Base-by-base conservation (phyloP, 2,888 invertebrate species). In the Pterostichus niger region DNA sequence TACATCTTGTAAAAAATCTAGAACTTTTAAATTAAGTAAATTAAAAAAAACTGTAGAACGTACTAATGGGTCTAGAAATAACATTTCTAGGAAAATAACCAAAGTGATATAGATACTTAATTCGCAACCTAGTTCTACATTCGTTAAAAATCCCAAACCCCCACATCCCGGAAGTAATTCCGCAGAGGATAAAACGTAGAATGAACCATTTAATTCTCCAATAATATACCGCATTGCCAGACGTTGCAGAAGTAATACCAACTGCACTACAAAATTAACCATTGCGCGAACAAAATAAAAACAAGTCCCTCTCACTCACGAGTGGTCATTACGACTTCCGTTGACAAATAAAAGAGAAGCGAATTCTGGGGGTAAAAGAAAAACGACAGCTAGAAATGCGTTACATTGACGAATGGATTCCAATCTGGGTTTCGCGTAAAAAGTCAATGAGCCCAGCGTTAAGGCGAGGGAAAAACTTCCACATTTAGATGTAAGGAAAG, bases 331-430 rank as follows among this genome's bases (percentile, higher is more conserved):
- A 56, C 33, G 64, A 33, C 35, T 31, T 24, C 11, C 11, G 59
- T 64, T 64, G 64, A 64, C 64, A 64, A 64, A 64, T 64, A 61
- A 64, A 64, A 13, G 35, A 35, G n/a, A n/a, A 10, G 49, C 49
- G 35, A 64, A 35, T 24, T 7, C 24, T 13, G n/a, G 6, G 24
- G 13, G n/a, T 59, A 59, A 64, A 35, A 35, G 59, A 64, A 64
- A 64, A 33, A 64, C 64, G 33, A 61, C 13, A 11, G 13, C n/a
- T 6, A 35, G 13, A 33, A 35, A 33, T n/a, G 35, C 13, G 64
- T 33, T 64, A 64, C 61, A 61, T 64, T 64, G 64, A 64, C 64
- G 33, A 35, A 64, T 64, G 64, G 64, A 13, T 64, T 64, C 33
- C 64, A 35, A 64, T 64, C 64, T 64, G 11, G 31, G 31, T 13